Percentiles rank a stretch among this genome's conserved stretches.
Conservation (phyloP, 2,888 invertebrate species). For the Drosophila mayaguana region DNA sequence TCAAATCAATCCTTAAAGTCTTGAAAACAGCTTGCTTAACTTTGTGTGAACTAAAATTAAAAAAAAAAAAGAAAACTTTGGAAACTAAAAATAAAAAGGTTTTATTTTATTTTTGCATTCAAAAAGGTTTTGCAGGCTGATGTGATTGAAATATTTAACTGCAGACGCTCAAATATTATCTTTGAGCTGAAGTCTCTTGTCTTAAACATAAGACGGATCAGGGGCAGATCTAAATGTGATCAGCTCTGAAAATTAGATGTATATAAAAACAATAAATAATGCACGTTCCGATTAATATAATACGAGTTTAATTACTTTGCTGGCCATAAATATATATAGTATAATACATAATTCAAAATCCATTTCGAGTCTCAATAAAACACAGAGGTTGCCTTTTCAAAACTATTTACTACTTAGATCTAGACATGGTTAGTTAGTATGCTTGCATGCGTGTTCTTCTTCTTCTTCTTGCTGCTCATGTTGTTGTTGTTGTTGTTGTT, state of each 20-base stretch:
- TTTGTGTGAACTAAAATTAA: background rate
- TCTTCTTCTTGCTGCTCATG: background rate
- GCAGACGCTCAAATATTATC: too few species aligned
- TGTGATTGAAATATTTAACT: too few species aligned
- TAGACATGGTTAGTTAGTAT: conserved; percentile 49
- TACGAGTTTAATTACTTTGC: conserved; percentile 12
- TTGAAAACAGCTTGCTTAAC: background rate
- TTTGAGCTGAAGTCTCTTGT: background rate
- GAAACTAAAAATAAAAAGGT: background rate
- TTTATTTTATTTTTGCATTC: too few species aligned
- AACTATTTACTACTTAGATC: conserved; percentile 68
- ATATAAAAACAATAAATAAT: background rate
- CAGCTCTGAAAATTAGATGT: too few species aligned
- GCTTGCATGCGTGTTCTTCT: conserved; percentile 14
- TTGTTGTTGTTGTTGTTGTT: conserved; percentile 21
- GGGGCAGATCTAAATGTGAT: background rate
- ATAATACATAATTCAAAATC: background rate
- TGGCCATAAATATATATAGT: background rate
- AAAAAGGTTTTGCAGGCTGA: background rate
- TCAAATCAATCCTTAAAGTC: background rate
- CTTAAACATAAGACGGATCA: background rate
- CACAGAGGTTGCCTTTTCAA: conserved; percentile 23
- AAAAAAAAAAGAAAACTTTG: background rate
- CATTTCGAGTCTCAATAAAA: conserved; percentile 14
- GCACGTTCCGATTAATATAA: background rate